Percentiles rank a stretch among this genome's conserved stretches.
These are phyloP conservation scores for Cenopis cana DNA, from an alignment of 2,888 invertebrate species.

Conservation along the genomic window DNA sequence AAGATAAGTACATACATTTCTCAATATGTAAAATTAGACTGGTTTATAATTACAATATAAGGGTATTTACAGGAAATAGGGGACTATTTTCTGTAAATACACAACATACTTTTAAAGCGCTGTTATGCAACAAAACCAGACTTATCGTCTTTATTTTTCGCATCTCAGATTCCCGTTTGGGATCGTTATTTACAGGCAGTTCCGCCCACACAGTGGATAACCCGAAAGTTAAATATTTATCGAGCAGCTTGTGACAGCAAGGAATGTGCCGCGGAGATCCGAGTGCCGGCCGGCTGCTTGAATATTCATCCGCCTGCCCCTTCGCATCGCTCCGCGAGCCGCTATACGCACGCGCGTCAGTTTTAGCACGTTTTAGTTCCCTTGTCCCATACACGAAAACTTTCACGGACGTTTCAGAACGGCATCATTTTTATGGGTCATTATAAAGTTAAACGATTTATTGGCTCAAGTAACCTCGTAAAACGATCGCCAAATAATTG, in stretches of 20 bases:
- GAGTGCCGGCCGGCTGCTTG: background rate
- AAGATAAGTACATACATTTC: too few species aligned
- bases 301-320: constrained; percentile 19
- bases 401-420: constrained; percentile 23
- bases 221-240: constrained; percentile 31
- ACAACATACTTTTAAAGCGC: too few species aligned
- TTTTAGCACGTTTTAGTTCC: constrained; percentile 6
- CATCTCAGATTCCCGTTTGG: background rate
- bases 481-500: constrained; percentile 27
- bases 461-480: constrained; percentile 24
- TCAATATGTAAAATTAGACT: too few species aligned
- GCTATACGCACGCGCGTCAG: too few species aligned
- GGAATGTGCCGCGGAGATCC: background rate
- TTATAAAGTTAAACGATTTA: constrained; percentile 36
- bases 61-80: background rate
- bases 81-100: background rate
- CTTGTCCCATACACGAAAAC: constrained; percentile 5
- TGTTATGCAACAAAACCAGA: background rate
- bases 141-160: constrained; percentile 3
- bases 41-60: background rate
- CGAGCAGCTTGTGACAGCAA: constrained; percentile 13
- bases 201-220: constrained; percentile 1
- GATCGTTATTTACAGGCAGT: constrained; percentile 3
- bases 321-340: background rate
- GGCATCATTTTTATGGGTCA: constrained; percentile 25